A percentile compares a stretch with the other conserved stretches of the same genome.
Evolutionary conservation across 2,888 invertebrate genomes (phyloP).

Genomic region (Nomada lathburiana): DNA sequence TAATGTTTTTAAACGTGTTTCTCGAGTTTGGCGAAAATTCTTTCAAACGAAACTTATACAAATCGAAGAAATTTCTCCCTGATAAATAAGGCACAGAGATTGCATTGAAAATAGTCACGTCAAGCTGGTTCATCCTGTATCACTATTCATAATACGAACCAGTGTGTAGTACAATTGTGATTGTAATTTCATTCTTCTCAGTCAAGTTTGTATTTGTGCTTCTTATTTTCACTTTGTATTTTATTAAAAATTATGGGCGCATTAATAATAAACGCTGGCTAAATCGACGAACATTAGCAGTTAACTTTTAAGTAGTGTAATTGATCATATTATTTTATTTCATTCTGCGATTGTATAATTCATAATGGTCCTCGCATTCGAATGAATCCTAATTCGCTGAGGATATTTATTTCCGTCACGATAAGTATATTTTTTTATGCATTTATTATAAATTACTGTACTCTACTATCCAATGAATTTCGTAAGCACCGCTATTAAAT

Average conservation of each 20-base stretch:
- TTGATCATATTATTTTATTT: neutral
- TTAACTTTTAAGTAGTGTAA: conserved; percentile 10
- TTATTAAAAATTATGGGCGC: conserved; percentile 9
- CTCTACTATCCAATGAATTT: neutral
- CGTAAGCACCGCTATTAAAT: no score
- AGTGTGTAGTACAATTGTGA: conserved; percentile 52
- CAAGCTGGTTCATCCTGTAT: neutral
- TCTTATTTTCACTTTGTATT: conserved; percentile 12
- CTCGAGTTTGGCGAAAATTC: neutral
- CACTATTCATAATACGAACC: conserved; percentile 7
- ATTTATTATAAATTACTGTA: conserved; percentile 34
- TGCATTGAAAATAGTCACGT: conserved; percentile 4
- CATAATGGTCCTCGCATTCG: neutral
- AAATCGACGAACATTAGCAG: neutral
- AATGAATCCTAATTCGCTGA: neutral
- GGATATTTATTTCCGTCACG: no score
- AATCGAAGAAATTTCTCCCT: neutral
- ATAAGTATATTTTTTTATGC: conserved; percentile 22
- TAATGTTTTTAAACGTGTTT: neutral
- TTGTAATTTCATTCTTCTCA: conserved; percentile 36
- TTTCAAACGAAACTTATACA: neutral
- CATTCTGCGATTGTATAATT: neutral
- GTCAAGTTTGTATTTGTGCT: conserved; percentile 30
- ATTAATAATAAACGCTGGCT: conserved; percentile 4
- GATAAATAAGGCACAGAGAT: neutral